A percentile compares a stretch with the other conserved stretches of the same genome.
These are phyloP conservation scores for Coregonus suidteri DNA, from an alignment of 2,797 vertebrate species.

Conservation along the genomic window DNA sequence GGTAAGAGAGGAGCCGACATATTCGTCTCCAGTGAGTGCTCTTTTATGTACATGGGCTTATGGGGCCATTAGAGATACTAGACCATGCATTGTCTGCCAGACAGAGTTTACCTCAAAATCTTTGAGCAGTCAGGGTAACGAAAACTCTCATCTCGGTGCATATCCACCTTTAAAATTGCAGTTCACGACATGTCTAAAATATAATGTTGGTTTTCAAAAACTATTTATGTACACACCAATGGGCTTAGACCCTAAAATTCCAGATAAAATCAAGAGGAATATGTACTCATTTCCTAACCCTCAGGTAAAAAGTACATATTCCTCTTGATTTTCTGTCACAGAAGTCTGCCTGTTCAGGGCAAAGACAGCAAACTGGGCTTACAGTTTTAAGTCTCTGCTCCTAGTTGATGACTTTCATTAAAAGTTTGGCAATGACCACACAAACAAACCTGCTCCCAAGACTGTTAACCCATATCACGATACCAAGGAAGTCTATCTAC, in stretches of 20 bases:
- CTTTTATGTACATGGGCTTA: conserved; percentile 2
- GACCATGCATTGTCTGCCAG: background rate
- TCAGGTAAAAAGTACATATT: background rate
- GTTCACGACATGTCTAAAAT: too few relatives aligned
- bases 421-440: background rate
- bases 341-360: background rate
- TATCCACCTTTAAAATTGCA: background rate
- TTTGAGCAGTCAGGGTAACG: background rate
- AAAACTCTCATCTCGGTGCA: background rate
- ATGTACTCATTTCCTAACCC: too few relatives aligned
- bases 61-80: conserved; percentile 14
- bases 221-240: too few relatives aligned
- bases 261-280: too few relatives aligned
- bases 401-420: background rate
- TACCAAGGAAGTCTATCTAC: background rate
- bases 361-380: background rate
- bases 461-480: background rate
- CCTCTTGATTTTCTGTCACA: background rate
- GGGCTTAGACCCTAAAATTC: too few relatives aligned
- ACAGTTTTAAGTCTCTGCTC: too few relatives aligned
- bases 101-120: conserved; percentile 11
- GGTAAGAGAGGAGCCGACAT: too few relatives aligned
- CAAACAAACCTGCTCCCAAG: background rate
- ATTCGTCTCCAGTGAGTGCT: background rate
- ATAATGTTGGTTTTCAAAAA: too few relatives aligned